phyloP scores from a whole-genome alignment of 2,888 invertebrate species.

The Belgica antarctica region DNA sequence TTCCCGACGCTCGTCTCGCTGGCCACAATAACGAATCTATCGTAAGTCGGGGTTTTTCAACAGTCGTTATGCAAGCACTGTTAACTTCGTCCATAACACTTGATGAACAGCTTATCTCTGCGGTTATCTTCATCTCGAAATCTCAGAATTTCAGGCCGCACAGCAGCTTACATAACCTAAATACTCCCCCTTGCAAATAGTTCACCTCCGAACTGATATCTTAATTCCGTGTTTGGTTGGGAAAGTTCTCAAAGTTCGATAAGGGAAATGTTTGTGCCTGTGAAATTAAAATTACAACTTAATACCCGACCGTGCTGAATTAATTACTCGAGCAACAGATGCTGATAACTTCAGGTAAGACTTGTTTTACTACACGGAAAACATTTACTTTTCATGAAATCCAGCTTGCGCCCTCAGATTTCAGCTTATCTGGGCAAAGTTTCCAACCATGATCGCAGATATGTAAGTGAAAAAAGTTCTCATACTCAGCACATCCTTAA shows the following conservation, averaged over 20 bases:
- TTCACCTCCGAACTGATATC: background rate
- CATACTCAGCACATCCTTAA: background rate
- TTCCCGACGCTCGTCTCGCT: background rate
- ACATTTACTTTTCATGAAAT: background rate
- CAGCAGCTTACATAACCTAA: too few species aligned
- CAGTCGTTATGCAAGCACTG: too few species aligned
- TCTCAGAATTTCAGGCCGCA: too few species aligned
- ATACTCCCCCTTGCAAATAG: too few species aligned
- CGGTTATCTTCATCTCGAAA: too few species aligned
- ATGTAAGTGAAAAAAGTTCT: background rate
- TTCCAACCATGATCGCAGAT: background rate
- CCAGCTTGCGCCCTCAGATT: background rate
- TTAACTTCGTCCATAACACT: too few species aligned
- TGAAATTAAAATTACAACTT: background rate
- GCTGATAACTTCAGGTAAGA: slow-evolving; percentile 26
- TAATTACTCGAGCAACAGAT: slow-evolving; percentile 19
- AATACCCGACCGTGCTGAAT: too few species aligned
- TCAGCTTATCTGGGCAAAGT: background rate
- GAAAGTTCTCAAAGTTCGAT: background rate
- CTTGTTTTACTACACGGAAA: too few species aligned
- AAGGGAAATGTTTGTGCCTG: background rate
- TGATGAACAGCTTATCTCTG: too few species aligned
- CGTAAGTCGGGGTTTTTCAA: too few species aligned
- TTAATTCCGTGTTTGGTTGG: background rate
- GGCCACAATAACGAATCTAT: background rate